These are phyloP conservation scores for Ceyx erithaca DNA, from an alignment of 2,797 vertebrate species.

Conservation along the genomic window DNA sequence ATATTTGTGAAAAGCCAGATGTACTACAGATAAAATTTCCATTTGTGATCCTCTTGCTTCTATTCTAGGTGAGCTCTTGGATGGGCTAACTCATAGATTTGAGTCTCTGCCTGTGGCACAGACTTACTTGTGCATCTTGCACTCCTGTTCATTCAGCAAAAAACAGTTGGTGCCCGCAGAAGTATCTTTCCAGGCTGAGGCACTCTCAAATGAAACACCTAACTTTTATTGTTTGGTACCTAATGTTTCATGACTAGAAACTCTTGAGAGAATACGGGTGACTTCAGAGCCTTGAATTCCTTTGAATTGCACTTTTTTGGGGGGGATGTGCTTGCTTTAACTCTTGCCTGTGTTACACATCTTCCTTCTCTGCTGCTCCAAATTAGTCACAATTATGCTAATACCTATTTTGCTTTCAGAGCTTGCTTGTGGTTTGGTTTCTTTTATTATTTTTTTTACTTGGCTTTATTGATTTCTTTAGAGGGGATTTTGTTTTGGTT, in stretches of 20 bases:
- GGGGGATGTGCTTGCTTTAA: neutral
- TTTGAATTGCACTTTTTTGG: neutral
- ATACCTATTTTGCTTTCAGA: neutral
- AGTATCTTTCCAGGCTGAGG: neutral
- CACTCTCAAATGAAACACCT: neutral
- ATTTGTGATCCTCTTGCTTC: neutral
- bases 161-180: neutral
- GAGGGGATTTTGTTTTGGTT: neutral
- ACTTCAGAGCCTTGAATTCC: neutral
- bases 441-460: neutral
- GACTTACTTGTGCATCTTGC: neutral
- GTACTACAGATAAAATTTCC: neutral
- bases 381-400: neutral
- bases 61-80: neutral
- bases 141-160: neutral
- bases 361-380: neutral
- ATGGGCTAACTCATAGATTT: neutral
- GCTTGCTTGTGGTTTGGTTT: neutral
- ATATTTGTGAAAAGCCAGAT: neutral
- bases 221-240: neutral
- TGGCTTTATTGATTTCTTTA: neutral
- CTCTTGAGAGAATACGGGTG: neutral
- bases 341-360: neutral
- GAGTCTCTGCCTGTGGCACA: rapidly evolving
- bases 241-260: neutral